Evolutionary conservation across 2,888 invertebrate species (phyloP).

Genomic region (Agrotis segetum): DNA sequence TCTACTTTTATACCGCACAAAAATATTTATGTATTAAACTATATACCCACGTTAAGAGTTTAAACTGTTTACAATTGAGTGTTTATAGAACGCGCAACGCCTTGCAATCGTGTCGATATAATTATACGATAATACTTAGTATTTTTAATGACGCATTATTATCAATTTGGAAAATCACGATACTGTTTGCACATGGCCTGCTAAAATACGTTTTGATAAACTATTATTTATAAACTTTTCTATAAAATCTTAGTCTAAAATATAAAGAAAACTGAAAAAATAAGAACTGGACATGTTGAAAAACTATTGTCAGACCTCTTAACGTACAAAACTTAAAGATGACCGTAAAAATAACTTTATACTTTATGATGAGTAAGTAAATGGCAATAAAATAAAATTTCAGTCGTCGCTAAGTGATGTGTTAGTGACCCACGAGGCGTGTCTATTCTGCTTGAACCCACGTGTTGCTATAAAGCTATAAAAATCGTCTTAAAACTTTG

Average conservation of each 20-base stretch:
- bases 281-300: neutral
- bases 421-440: slow-evolving; percentile 52
- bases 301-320: neutral
- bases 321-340: neutral
- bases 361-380: neutral
- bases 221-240: neutral
- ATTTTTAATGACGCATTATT: slow-evolving; percentile 46
- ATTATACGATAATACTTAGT: slow-evolving; percentile 60
- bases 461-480: slow-evolving; percentile 62
- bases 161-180: slow-evolving; percentile 26
- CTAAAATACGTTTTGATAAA: slow-evolving; percentile 10
- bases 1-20: slow-evolving; percentile 65
- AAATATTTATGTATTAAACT: slow-evolving; percentile 61
- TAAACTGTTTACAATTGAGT: slow-evolving; percentile 62
- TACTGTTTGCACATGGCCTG: slow-evolving; percentile 25
- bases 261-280: neutral
- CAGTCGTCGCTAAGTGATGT: slow-evolving; percentile 22
- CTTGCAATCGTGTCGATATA: slow-evolving; percentile 56
- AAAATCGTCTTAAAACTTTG: slow-evolving; percentile 62
- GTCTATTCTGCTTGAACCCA: slow-evolving; percentile 57
- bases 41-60: slow-evolving; percentile 54
- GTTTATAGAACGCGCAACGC: slow-evolving; percentile 60
- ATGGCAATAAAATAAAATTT: slow-evolving; percentile 16
- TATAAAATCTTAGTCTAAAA: neutral
- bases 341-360: neutral